phyloP scores from a whole-genome alignment of 2,113 vertebrate genomes.

The Rattus norvegicus region DNA sequence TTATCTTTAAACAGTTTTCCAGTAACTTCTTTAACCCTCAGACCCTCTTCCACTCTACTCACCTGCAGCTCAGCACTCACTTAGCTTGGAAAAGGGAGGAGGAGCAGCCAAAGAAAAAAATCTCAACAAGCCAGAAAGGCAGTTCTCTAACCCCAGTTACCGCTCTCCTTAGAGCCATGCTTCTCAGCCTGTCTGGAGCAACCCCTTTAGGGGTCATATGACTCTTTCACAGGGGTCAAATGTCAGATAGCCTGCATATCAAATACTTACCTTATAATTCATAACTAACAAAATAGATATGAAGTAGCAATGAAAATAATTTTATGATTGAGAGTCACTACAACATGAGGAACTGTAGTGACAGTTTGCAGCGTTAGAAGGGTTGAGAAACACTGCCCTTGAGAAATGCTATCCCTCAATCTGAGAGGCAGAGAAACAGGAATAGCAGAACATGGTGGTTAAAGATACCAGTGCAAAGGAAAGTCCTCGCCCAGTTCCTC shows the following conservation, averaged over 20 bases:
- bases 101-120: not conserved
- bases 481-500: not conserved
- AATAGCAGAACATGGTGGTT: rapidly evolving
- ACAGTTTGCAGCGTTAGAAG: too few relatives aligned
- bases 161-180: not conserved
- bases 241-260: not conserved
- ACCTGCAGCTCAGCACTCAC: not conserved
- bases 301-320: not conserved
- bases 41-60: not conserved
- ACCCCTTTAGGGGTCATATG: not conserved
- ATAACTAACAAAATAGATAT: not conserved
- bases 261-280: not conserved
- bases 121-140: not conserved
- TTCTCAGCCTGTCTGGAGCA: not conserved
- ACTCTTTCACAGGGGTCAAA: too few relatives aligned
- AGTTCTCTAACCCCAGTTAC: not conserved
- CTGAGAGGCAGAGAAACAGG: not conserved
- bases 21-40: not conserved
- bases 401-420: not conserved
- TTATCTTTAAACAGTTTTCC: not conserved
- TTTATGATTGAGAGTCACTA: not conserved
- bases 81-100: not conserved
- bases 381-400: not conserved
- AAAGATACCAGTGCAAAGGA: not conserved
- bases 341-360: not conserved